phyloP scores from a whole-genome alignment of 2,113 vertebrate genomes.

The Corydoras sp. region DNA sequence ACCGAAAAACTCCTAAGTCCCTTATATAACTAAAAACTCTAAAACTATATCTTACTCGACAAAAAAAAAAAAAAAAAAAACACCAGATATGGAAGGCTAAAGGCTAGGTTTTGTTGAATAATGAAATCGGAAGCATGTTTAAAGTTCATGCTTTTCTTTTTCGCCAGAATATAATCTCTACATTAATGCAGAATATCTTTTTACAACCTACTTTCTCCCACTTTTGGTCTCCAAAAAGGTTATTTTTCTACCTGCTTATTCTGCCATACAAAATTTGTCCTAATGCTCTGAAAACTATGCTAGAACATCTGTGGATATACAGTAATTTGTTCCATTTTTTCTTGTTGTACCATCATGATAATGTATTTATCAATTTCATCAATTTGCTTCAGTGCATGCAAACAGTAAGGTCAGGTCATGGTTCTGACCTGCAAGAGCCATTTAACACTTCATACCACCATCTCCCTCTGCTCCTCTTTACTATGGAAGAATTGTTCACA shows the following conservation, averaged over 20 bases:
- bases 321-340: conserved; percentile 5
- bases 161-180: conserved; percentile 15
- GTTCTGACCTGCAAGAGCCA: conserved; percentile 12
- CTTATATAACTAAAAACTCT: neutral
- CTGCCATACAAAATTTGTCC: conserved; percentile 12
- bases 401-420: neutral
- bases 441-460: neutral
- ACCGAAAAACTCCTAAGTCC: neutral
- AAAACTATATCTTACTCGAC: too few relatives aligned
- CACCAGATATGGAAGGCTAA: neutral
- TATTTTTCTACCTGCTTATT: conserved; percentile 17
- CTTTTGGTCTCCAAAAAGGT: conserved; percentile 2
- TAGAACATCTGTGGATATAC: conserved; percentile 3
- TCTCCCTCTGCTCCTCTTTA: conserved; percentile 14
- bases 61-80: too few relatives aligned
- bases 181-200: conserved; percentile 7
- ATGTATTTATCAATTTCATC: conserved; percentile 26
- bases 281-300: conserved; percentile 24
- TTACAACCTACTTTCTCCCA: neutral
- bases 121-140: neutral
- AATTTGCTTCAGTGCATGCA: conserved; percentile 15
- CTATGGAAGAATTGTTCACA: conserved; percentile 14
- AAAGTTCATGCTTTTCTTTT: neutral
- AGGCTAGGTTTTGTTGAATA: neutral
- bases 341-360: conserved; percentile 12